Evolutionary conservation across 2,113 vertebrate genomes (phyloP).

Genomic region (Nanorana parkeri): DNA sequence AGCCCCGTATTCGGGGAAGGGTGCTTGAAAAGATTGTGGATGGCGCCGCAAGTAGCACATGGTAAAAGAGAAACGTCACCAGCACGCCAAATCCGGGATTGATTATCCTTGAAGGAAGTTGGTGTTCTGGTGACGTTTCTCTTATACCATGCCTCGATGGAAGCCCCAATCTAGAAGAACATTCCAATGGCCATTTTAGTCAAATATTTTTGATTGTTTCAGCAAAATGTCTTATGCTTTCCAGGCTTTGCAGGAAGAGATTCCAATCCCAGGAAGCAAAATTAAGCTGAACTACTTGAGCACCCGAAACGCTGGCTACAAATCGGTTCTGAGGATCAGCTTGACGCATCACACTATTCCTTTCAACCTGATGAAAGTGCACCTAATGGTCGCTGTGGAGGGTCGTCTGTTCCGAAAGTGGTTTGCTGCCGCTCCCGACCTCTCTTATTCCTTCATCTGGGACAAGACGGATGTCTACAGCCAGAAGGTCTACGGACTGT

Average conservation of each 20-base stretch:
- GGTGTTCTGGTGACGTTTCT: too few relatives aligned
- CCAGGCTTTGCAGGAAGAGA: constrained; percentile 91
- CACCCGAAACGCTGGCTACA: constrained; percentile 93
- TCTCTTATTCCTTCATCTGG: constrained; percentile 94
- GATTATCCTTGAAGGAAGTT: too few relatives aligned
- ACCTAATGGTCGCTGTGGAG: constrained; percentile 96
- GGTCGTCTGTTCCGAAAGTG: constrained; percentile 94
- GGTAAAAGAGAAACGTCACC: too few relatives aligned
- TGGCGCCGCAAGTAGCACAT: too few relatives aligned
- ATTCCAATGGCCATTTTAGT: too few relatives aligned
- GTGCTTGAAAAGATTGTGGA: too few relatives aligned
- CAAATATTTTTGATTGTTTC: too few relatives aligned
- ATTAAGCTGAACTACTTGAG: constrained; percentile 92
- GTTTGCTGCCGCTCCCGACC: constrained; percentile 91
- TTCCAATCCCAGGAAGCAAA: constrained; percentile 86
- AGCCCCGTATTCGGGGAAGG: too few relatives aligned
- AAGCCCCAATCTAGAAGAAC: too few relatives aligned
- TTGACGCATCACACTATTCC: constrained; percentile 91
- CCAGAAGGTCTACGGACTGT: constrained; percentile 95
- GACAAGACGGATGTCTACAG: constrained; percentile 98
- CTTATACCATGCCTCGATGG: too few relatives aligned
- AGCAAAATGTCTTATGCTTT: constrained; percentile 12
- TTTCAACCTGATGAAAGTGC: constrained; percentile 99
- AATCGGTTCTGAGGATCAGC: constrained; percentile 89
- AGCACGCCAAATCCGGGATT: too few relatives aligned